These are phyloP conservation scores for Volucella bombylans DNA, from an alignment of 2,888 invertebrate genomes.

Conservation along the genomic window DNA sequence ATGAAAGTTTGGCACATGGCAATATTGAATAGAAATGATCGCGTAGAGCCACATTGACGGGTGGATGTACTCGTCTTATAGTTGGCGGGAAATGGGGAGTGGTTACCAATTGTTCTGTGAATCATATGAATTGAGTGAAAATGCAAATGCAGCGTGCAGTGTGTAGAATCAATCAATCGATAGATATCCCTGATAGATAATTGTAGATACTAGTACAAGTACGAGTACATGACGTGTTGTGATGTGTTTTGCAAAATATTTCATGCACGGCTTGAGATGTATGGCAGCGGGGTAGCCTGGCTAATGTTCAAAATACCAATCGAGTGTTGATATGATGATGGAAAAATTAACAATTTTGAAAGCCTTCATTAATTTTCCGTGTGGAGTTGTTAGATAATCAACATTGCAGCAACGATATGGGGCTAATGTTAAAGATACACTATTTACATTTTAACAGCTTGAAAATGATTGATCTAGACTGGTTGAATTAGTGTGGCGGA, in stretches of 20 bases:
- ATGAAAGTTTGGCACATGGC: conserved; percentile 60
- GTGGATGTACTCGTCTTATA: conserved; percentile 30
- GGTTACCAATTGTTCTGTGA: conserved; percentile 35
- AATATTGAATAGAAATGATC: conserved; percentile 34
- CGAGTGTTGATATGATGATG: conserved; percentile 5
- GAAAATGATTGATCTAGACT: too few species aligned
- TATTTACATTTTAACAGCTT: neutral
- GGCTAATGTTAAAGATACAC: neutral
- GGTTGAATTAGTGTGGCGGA: too few species aligned
- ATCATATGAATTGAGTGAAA: conserved; percentile 53
- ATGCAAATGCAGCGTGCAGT: conserved; percentile 12
- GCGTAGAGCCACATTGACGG: neutral
- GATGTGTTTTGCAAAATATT: conserved; percentile 30
- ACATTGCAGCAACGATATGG: conserved; percentile 12
- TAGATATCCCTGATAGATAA: conserved; percentile 6
- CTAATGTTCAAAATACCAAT: conserved; percentile 40
- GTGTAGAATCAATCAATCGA: conserved; percentile 54
- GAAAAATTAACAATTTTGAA: conserved; percentile 54
- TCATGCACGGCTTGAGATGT: conserved; percentile 52
- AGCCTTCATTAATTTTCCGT: conserved; percentile 49
- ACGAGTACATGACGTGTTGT: conserved; percentile 1
- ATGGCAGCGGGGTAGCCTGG: conserved; percentile 1
- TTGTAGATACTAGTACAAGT: neutral
- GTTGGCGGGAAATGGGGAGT: conserved; percentile 36
- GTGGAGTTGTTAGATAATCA: conserved; percentile 38